Percentiles rank a stretch among this genome's conserved stretches.
Conservation (phyloP, 2,888 invertebrate genomes). For the Pollenia amentaria region DNA sequence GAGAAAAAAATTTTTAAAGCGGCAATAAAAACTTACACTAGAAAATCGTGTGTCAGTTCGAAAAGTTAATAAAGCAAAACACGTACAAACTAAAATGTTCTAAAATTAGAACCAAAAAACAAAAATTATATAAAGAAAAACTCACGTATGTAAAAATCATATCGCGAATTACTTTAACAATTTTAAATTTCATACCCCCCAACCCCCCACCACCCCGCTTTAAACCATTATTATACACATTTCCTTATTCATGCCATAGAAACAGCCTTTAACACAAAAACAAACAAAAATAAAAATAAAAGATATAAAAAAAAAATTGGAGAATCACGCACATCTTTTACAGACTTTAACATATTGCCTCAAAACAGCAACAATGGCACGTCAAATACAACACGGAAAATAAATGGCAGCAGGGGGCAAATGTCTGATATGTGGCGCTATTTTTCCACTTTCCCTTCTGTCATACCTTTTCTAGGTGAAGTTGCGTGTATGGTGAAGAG, state of each 20-base stretch:
- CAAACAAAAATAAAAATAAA: not conserved
- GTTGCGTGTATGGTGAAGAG: conserved; percentile 1
- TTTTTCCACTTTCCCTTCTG: conserved; percentile 21
- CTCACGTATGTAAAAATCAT: conserved; percentile 50
- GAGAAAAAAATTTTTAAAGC: conserved; percentile 27
- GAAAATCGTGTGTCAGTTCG: conserved; percentile 56
- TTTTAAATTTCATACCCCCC: conserved; percentile 30
- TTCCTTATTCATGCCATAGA: conserved; percentile 16
- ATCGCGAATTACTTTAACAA: conserved; percentile 54
- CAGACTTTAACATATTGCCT: conserved; percentile 68
- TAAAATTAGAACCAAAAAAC: conserved; percentile 28
- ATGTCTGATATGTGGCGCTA: conserved; percentile 66
- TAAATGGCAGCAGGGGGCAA: conserved; percentile 71
- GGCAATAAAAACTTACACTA: conserved; percentile 58
- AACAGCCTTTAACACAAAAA: conserved; percentile 9
- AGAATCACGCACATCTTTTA: conserved; percentile 58
- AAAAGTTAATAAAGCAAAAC: conserved; percentile 46
- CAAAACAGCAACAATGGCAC: conserved; percentile 54
- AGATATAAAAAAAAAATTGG: not conserved
- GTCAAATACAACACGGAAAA: conserved; percentile 59
- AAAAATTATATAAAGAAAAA: not conserved
- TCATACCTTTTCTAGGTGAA: conserved; percentile 33
- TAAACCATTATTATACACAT: not conserved
- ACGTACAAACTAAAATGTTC: conserved; percentile 38
- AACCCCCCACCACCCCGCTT: not conserved